Percentiles rank a stretch among this genome's conserved stretches.
These are phyloP conservation scores for Aphaenogaster ashmeadi DNA, from an alignment of 1,140 invertebrate genomes.

Conservation along the genomic window DNA sequence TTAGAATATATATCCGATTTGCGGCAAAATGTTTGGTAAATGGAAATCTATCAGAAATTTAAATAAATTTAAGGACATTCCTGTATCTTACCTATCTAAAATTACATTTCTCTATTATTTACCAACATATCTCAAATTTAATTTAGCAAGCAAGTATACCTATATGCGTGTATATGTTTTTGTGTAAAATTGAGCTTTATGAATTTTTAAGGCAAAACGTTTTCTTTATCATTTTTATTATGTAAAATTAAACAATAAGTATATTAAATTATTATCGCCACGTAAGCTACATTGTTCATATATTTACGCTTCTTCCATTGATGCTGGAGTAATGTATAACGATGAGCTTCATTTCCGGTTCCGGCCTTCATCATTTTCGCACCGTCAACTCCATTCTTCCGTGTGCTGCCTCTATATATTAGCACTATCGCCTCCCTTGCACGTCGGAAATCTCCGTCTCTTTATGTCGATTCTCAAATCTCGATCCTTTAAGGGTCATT, in stretches of 20 bases:
- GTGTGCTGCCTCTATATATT: slow-evolving; percentile 41
- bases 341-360: slow-evolving; percentile 82
- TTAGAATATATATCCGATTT: neutral
- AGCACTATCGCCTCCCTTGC: neutral
- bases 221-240: neutral
- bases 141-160: neutral
- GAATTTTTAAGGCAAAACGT: neutral
- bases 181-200: neutral
- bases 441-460: neutral
- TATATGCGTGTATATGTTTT: neutral
- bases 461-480: slow-evolving; percentile 34
- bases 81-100: neutral
- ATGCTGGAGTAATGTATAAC: slow-evolving; percentile 74
- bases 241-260: neutral
- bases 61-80: neutral
- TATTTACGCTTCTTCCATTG: slow-evolving; percentile 38
- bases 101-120: neutral
- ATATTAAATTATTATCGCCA: slow-evolving; percentile 6
- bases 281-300: neutral
- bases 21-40: neutral
- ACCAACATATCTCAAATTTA: neutral
- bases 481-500: neutral
- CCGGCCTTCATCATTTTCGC: slow-evolving; percentile 81
- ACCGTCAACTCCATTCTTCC: slow-evolving; percentile 82
- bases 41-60: neutral